Percentiles rank a stretch among this genome's conserved stretches.
Conservation (phyloP, 1,140 invertebrate genomes). For the Achroia grisella region DNA sequence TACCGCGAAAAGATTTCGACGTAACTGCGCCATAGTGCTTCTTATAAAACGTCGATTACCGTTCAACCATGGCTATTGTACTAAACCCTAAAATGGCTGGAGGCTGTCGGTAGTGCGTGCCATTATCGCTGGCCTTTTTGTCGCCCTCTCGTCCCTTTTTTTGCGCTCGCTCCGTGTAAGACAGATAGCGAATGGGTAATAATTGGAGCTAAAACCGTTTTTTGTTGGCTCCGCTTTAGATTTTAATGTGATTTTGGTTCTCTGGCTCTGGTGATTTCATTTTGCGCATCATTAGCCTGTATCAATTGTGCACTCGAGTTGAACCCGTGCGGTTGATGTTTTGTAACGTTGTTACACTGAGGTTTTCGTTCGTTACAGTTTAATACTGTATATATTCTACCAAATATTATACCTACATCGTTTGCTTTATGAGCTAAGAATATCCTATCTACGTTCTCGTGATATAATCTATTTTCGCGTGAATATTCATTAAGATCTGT, state of each 20-base stretch:
- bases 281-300: conserved; percentile 9
- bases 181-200: conserved; percentile 46
- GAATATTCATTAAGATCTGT: too few relatives aligned
- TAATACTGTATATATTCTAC: too few relatives aligned
- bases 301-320: neutral
- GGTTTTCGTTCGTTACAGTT: too few relatives aligned
- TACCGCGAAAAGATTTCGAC: conserved; percentile 18
- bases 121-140: conserved; percentile 39
- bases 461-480: too few relatives aligned
- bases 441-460: too few relatives aligned
- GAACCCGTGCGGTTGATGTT: neutral
- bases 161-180: conserved; percentile 34
- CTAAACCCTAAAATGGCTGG: conserved; percentile 28
- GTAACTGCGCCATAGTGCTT: conserved; percentile 17
- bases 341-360: too few relatives aligned
- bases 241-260: conserved; percentile 13
- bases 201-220: conserved; percentile 37
- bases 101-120: conserved; percentile 27
- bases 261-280: conserved; percentile 8
- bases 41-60: conserved; percentile 38
- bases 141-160: conserved; percentile 26
- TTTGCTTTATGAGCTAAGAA: too few relatives aligned
- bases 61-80: conserved; percentile 28
- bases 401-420: too few relatives aligned
- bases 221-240: conserved; percentile 15